Evolutionary conservation across 2,797 vertebrate genomes (phyloP).

Genomic region (Leptodactylus fallax): DNA sequence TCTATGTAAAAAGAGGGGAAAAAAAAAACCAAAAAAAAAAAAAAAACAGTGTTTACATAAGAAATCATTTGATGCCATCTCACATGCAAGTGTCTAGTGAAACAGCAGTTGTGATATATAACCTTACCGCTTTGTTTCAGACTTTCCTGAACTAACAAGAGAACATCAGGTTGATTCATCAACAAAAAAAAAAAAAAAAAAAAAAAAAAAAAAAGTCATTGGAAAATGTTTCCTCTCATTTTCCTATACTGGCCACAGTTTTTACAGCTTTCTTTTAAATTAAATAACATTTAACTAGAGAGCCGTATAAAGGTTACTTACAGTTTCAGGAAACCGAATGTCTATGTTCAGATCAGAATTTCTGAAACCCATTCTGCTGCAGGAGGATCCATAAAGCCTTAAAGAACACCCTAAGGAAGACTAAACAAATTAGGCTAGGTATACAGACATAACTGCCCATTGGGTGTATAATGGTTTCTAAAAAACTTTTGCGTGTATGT

Average conservation of each 20-base stretch:
- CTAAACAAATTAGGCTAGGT: conserved; percentile 16
- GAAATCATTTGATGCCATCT: not conserved
- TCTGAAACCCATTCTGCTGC: conserved; percentile 91
- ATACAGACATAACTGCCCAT: no score
- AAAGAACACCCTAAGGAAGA: conserved; percentile 84
- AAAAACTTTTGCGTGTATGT: no score
- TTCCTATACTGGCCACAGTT: no score
- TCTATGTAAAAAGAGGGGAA: conserved; percentile 71
- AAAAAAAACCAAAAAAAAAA: not conserved
- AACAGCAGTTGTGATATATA: not conserved
- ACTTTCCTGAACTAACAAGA: conserved; percentile 89
- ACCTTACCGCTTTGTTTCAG: conserved; percentile 88
- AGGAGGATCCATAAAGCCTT: conserved; percentile 92
- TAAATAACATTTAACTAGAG: no score
- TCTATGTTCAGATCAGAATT: conserved; percentile 95
- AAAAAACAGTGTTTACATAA: not conserved
- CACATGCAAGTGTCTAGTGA: not conserved
- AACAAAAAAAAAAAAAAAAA: conserved; percentile 69
- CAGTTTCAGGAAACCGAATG: conserved; percentile 86
- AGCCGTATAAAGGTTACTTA: conserved; percentile 76
- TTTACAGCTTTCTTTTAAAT: no score
- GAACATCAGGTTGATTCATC: conserved; percentile 95
- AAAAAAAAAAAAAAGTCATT: conserved; percentile 46
- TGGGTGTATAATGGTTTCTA: no score
- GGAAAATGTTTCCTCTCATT: not conserved